Evolutionary conservation across 2,888 invertebrate genomes (phyloP), one percentile per base, ranked within the genome.

Genomic region (Griposia aprilina): DNA sequence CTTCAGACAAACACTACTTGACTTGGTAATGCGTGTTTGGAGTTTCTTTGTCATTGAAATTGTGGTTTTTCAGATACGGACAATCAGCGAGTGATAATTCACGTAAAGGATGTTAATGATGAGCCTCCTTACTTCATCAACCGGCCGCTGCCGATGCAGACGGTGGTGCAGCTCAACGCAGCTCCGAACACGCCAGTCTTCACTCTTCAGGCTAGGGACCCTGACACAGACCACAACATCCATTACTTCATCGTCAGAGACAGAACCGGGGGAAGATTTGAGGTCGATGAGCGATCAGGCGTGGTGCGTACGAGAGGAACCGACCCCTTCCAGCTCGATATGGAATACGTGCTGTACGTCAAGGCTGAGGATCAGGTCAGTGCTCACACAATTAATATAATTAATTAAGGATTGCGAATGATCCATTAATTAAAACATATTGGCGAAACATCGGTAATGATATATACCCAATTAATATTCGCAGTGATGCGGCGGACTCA

Each of bases 111-210:
- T 95, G 98, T 99, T 74, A 99, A 99, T 96, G 99, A 99, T 94
- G 99, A 99, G 94, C 98, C 98, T 1, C 99, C 99, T 0, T 99
- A 99, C 95, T 99, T 99, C 97, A 98, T 99, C 97, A 99, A 99
- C 96, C 98, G 99, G 2, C 99, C 99, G 0, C 97, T 99, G 86
- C 99, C 99, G 30, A 99, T 99, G 99, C 99, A 99, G 95, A 99
- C 99, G 0, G 99, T 99, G 81, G 99, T 99, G 0, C 99, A 99
- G 92, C 97, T 99, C 74, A 99, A 99, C 94, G 99, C 99, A 7
- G 98, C 99, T 7, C 98, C 99, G 60, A 99, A 99, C 94, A 99
- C 99, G 0, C 99, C 99, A 10, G 99, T 99, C 8, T 99, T 99
- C 96, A 99, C 99, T n/a, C 97, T 99, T 48, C 99, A 99, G 94